These are phyloP conservation scores for Xylocampa areola DNA, from an alignment of 2,888 invertebrate genomes.

Conservation along the genomic window DNA sequence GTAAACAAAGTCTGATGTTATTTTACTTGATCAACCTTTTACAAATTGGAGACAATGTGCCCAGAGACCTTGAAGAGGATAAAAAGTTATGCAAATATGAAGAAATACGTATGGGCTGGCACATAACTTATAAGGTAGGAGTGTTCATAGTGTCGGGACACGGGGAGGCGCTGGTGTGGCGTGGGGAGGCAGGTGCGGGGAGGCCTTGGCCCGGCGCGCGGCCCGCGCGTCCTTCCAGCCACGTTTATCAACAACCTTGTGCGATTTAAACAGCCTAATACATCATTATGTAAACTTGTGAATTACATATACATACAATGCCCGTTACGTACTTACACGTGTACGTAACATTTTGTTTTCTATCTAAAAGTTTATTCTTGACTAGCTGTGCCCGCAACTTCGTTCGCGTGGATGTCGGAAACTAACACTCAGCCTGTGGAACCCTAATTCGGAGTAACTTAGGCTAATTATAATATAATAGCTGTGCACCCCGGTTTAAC, in stretches of 20 bases:
- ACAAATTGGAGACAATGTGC: slow-evolving; percentile 9
- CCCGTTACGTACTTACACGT: not conserved
- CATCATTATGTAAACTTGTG: slow-evolving; percentile 37
- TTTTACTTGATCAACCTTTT: slow-evolving; percentile 24
- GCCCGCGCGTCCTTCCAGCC: slow-evolving; percentile 78
- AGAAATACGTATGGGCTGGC: slow-evolving; percentile 35
- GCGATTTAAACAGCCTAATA: slow-evolving; percentile 62
- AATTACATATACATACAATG: slow-evolving; percentile 14
- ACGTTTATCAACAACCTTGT: slow-evolving; percentile 80
- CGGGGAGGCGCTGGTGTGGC: slow-evolving; percentile 56
- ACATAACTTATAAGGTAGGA: slow-evolving; percentile 29
- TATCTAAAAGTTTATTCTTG: no score
- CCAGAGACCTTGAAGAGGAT: slow-evolving; percentile 15
- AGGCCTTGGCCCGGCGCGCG: slow-evolving; percentile 80
- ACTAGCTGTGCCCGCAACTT: no score
- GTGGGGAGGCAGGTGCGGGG: slow-evolving; percentile 69
- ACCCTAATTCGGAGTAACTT: no score
- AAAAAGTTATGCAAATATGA: slow-evolving; percentile 29
- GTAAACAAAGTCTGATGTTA: slow-evolving; percentile 25
- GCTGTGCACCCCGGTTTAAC: no score
- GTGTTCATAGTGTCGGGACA: slow-evolving; percentile 24
- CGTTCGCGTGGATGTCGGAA: no score
- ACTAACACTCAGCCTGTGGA: no score
- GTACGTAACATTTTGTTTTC: not conserved
- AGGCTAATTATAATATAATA: no score